Evolutionary conservation across 2,113 vertebrate genomes (phyloP).

Genomic region (Daboia siamensis): DNA sequence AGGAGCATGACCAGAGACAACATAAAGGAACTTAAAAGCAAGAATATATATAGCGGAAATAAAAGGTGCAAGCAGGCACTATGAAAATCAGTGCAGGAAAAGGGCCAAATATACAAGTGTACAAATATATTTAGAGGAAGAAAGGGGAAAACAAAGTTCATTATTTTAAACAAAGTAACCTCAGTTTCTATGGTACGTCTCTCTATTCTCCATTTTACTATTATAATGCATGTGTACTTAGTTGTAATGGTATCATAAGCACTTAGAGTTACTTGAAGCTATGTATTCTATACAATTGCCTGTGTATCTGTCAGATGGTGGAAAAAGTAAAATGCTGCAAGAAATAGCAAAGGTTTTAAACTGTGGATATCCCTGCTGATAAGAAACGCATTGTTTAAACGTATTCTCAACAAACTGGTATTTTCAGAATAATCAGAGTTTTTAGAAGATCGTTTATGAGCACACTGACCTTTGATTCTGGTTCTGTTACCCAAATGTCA

Average conservation of each 20-base stretch:
- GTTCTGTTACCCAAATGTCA: conserved; percentile 85
- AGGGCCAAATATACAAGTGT: not conserved
- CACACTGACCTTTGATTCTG: conserved; percentile 75
- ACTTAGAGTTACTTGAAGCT: not conserved
- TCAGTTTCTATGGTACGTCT: not conserved
- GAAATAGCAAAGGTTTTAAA: not conserved
- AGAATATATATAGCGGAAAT: not conserved
- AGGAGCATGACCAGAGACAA: not conserved
- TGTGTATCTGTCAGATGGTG: not conserved
- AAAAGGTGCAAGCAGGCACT: too few relatives aligned
- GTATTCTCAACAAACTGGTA: not conserved
- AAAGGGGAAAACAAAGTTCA: not conserved
- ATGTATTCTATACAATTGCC: not conserved
- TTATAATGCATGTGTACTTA: not conserved
- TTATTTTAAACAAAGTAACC: not conserved
- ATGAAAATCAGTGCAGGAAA: not conserved
- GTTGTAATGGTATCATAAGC: not conserved
- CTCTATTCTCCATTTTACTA: not conserved
- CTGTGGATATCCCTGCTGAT: not conserved
- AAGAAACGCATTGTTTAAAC: not conserved
- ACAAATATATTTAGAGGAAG: not conserved
- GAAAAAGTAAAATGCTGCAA: not conserved
- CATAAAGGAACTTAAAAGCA: not conserved
- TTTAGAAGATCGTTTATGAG: rapidly evolving
- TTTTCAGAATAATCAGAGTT: rapidly evolving